These are phyloP conservation scores for Thelaira solivaga DNA, from an alignment of 2,888 invertebrate genomes.

Conservation along the genomic window DNA sequence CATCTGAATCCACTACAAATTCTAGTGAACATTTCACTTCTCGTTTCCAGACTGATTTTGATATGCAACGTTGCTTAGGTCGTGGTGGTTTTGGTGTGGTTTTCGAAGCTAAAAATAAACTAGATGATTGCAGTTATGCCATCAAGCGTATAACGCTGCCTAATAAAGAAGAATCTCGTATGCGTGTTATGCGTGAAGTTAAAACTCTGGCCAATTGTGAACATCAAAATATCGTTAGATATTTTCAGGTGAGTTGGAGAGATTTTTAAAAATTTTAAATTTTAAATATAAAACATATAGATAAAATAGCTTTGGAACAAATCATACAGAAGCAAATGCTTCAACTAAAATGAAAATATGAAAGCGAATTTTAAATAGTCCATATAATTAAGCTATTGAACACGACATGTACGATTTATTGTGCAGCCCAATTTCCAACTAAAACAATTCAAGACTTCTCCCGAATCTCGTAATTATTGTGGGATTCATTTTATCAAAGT, in stretches of 20 bases:
- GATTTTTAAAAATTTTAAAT: not conserved
- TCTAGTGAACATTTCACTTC: slow-evolving; percentile 75
- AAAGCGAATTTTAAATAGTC: too few relatives aligned
- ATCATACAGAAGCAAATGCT: too few relatives aligned
- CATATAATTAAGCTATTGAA: too few relatives aligned
- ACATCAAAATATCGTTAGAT: slow-evolving; percentile 96
- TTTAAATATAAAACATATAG: too few relatives aligned
- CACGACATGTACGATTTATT: too few relatives aligned
- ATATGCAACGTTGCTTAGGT: slow-evolving; percentile 87
- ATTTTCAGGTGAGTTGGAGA: slow-evolving; percentile 77
- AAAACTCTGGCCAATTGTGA: slow-evolving; percentile 95
- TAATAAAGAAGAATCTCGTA: slow-evolving; percentile 87
- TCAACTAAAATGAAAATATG: too few relatives aligned
- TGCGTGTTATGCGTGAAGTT: slow-evolving; percentile 95
- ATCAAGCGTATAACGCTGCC: slow-evolving; percentile 95
- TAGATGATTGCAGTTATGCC: slow-evolving; percentile 96
- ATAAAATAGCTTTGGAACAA: too few relatives aligned
- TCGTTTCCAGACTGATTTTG: slow-evolving; percentile 91
- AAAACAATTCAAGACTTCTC: too few relatives aligned
- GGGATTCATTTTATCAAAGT: too few relatives aligned
- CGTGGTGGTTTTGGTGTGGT: slow-evolving; percentile 98
- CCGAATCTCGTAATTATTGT: too few relatives aligned
- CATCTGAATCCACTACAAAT: slow-evolving; percentile 63
- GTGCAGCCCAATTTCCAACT: too few relatives aligned
- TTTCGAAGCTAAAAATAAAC: slow-evolving; percentile 94